Percentiles rank a stretch among this genome's conserved stretches.
Conservation (phyloP, 2,113 vertebrate species). For the Ramphastos sulfuratus region DNA sequence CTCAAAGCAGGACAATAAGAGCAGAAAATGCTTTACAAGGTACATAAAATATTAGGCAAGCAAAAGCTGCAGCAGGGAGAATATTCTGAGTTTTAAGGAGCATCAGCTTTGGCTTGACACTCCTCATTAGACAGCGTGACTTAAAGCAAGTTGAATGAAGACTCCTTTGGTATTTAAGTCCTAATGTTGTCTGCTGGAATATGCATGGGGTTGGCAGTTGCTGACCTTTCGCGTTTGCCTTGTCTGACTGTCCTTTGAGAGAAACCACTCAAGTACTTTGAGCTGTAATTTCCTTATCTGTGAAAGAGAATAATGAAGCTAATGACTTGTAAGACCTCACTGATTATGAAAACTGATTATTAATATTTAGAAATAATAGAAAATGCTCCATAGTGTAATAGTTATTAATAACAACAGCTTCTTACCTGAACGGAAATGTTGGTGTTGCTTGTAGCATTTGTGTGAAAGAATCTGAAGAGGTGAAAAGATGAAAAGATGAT, state of each 20-base stretch:
- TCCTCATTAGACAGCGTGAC: background rate
- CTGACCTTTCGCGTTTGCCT: background rate
- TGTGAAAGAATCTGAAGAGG: background rate
- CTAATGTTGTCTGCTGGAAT: background rate
- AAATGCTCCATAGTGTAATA: background rate
- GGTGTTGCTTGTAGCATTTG: background rate
- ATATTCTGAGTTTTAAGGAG: background rate
- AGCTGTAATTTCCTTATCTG: background rate
- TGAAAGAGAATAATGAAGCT: background rate
- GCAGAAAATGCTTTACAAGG: background rate
- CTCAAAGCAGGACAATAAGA: too few species aligned
- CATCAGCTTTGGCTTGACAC: background rate
- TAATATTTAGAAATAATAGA: background rate
- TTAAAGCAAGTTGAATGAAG: background rate
- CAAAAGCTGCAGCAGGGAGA: background rate
- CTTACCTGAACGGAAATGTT: fast-evolving
- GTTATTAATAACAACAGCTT: background rate
- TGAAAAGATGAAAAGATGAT: background rate
- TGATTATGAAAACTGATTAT: background rate
- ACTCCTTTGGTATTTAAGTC: background rate
- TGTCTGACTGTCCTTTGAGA: background rate
- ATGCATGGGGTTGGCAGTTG: fast-evolving
- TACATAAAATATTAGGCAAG: background rate
- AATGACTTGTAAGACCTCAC: background rate
- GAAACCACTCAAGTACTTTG: background rate